These are phyloP conservation scores for Python bivittatus DNA, from an alignment of 2,113 vertebrate genomes.

Conservation along the genomic window DNA sequence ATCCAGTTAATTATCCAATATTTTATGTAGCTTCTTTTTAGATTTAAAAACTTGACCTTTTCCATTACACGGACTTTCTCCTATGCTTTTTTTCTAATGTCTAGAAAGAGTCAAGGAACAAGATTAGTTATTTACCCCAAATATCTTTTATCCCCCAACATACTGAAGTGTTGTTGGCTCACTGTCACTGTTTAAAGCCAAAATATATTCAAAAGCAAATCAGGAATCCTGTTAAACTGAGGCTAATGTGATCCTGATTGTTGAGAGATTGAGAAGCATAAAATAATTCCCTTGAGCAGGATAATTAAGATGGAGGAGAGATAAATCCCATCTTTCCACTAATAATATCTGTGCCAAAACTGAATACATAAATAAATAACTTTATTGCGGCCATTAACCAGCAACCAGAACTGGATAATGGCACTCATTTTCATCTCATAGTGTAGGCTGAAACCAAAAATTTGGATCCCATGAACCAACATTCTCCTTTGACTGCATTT, in stretches of 20 bases:
- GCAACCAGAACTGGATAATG: background rate
- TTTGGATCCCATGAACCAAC: background rate
- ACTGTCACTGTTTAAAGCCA: constrained; percentile 30
- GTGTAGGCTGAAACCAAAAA: background rate
- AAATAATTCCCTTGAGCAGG: background rate
- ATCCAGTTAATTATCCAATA: constrained; percentile 61
- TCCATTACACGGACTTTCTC: accelerated
- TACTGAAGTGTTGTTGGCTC: constrained; percentile 10
- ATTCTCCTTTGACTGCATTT: background rate
- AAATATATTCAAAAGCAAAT: background rate
- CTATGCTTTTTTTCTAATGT: background rate
- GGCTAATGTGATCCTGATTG: accelerated
- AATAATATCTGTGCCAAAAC: background rate
- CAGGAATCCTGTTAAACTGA: constrained; percentile 6
- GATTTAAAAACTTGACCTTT: constrained; percentile 71
- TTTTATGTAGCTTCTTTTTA: constrained; percentile 63
- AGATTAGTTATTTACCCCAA: constrained; percentile 24
- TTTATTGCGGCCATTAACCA: too few relatives aligned
- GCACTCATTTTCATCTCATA: background rate
- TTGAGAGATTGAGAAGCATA: background rate
- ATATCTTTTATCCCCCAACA: background rate
- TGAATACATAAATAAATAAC: too few relatives aligned
- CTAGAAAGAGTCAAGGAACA: background rate
- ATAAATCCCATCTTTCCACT: background rate
- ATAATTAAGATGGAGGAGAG: background rate